Evolutionary conservation across 2,888 invertebrate species (phyloP).

Genomic region (Entomobrya multifasciata): DNA sequence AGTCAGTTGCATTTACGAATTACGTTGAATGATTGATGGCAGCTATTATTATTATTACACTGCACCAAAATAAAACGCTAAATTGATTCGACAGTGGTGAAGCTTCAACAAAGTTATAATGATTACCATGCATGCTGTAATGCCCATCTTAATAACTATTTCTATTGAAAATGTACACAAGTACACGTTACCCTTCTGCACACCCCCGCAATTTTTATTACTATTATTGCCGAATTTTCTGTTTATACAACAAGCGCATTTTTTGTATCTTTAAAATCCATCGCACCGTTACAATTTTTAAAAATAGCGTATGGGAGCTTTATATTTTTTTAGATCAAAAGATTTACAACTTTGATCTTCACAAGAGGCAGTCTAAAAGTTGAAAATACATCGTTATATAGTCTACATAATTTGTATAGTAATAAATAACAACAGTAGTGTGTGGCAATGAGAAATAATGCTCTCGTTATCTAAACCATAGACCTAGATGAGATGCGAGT

Average conservation of each 20-base stretch:
- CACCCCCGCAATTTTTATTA: conserved; percentile 6
- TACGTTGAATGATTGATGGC: conserved; percentile 23
- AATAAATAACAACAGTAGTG: background rate
- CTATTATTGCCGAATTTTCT: background rate
- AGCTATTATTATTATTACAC: background rate
- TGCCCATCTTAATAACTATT: background rate
- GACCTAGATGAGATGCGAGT: conserved; percentile 2
- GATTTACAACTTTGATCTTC: background rate
- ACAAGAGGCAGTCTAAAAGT: background rate
- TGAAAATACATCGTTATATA: conserved; percentile 12
- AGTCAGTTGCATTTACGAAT: background rate
- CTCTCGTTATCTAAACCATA: conserved; percentile 36
- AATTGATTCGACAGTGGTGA: background rate
- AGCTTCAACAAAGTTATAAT: conserved; percentile 6
- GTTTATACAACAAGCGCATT: background rate
- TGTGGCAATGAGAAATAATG: conserved; percentile 18
- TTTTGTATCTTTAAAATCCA: conserved; percentile 31
- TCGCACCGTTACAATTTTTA: conserved; percentile 43
- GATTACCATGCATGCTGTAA: too few species aligned
- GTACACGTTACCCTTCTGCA: background rate
- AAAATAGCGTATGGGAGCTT: too few species aligned
- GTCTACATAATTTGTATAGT: conserved; percentile 45
- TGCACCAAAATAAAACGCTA: background rate
- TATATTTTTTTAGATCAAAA: background rate
- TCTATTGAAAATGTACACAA: background rate